Base-by-base conservation (phyloP, 2,888 invertebrate genomes). In the Hirtodrosophila histrioides region DNA sequence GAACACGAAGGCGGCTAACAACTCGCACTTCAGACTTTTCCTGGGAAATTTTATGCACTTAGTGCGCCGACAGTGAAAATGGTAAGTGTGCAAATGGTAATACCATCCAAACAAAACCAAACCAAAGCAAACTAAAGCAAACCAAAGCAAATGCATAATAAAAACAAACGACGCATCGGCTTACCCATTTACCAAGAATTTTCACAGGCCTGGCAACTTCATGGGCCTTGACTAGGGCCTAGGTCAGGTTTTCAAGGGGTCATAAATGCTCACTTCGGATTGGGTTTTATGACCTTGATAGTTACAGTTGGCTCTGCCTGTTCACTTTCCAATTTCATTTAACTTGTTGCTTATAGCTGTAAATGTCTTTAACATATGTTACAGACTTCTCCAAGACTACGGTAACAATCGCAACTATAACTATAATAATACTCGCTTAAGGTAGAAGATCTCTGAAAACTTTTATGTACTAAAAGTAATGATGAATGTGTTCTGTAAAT, bases 1-100 rank as follows among this genome's bases (percentile, higher is more conserved):
- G 24, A 17, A 12, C 11, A 29, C 37, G 24, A 49, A n/a, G n/a
- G n/a, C n/a, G 51, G 12, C 49, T 17, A 36, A 55, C 48, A 40
- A 29, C 55, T 41, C 54, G 31, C 64, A 53, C 60, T 51, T 60
- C 7, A 53, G 40, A 50, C 48, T 55, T 65, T 77, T 71, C 56
- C 68, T 49, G 75, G 61, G 63, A 78, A 77, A 67, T 61, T 75
- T 43, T 73, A 63, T 69, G 69, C 75, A 54, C 53, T 63, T 37
- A 56, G 49, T 49, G 63, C 36, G 48, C 50, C 60, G 40, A 56
- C 61, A 48, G 56, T 69, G 58, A 75, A 69, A 61, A 78, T 78
- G 78, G 78, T 78, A 53, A 78, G 77, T 73, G 60, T 63, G 61
- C 37, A 64, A 69, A 55, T 56, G 17, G 24, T 33, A 61, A 36